These are phyloP conservation scores for Leucophora obtusa DNA, from an alignment of 2,888 invertebrate species.

Conservation along the genomic window DNA sequence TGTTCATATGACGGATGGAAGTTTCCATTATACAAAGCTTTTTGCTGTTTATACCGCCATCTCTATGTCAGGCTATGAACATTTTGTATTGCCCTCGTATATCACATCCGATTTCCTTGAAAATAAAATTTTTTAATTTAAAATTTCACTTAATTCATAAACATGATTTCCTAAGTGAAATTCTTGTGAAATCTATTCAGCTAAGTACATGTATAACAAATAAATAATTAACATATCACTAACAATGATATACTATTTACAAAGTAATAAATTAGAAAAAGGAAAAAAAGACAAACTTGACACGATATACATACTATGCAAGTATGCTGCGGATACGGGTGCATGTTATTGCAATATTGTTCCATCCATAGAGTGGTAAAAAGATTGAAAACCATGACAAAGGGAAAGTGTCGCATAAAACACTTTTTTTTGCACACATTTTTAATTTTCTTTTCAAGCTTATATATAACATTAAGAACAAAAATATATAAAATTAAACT, in stretches of 20 bases:
- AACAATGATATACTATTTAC: slow-evolving; percentile 29
- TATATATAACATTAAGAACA: slow-evolving; percentile 28
- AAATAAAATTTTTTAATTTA: neutral
- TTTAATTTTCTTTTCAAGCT: neutral
- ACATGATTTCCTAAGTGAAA: slow-evolving; percentile 5
- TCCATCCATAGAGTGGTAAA: neutral
- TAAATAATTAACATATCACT: slow-evolving; percentile 41
- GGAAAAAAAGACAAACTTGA: slow-evolving; percentile 8
- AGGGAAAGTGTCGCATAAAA: slow-evolving; percentile 58
- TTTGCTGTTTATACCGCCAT: no score
- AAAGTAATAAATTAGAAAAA: slow-evolving; percentile 39
- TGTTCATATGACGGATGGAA: no score
- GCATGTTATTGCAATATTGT: slow-evolving; percentile 8
- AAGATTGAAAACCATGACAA: slow-evolving; percentile 34
- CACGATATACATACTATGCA: neutral
- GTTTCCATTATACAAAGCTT: no score
- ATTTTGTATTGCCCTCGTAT: no score
- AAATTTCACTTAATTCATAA: slow-evolving; percentile 1
- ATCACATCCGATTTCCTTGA: no score
- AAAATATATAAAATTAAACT: slow-evolving; percentile 27
- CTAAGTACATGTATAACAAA: slow-evolving; percentile 14
- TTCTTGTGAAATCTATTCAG: slow-evolving; percentile 11
- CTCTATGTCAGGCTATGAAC: no score
- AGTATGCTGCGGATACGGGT: neutral
- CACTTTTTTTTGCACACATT: slow-evolving; percentile 33